Evolutionary conservation across 2,888 invertebrate genomes (phyloP).

Genomic region (Mylabris sibirica): DNA sequence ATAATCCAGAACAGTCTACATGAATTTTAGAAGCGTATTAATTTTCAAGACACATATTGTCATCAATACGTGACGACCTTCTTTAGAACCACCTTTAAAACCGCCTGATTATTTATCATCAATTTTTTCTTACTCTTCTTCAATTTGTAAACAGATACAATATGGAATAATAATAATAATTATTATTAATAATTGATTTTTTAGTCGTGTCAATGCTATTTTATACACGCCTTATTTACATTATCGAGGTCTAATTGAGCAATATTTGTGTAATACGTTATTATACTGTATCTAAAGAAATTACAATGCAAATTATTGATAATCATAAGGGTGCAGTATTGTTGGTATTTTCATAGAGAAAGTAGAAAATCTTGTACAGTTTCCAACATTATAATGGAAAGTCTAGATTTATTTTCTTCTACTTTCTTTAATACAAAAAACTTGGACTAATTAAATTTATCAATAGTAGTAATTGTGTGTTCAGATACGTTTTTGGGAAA

Average conservation of each 20-base stretch:
- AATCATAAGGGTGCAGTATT: neutral
- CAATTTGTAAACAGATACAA: neutral
- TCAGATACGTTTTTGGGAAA: neutral
- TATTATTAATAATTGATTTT: neutral
- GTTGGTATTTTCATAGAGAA: neutral
- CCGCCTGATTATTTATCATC: too few species aligned
- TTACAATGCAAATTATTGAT: too few species aligned
- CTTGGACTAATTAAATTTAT: neutral
- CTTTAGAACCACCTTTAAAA: neutral
- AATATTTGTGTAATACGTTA: conserved; percentile 1
- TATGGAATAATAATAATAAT: neutral
- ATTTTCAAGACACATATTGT: neutral
- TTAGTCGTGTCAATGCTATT: neutral
- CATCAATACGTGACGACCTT: neutral
- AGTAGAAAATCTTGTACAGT: neutral
- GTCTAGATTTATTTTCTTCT: conserved; percentile 3
- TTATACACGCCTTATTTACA: neutral
- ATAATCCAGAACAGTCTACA: neutral
- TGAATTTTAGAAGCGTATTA: neutral
- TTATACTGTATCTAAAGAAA: too few species aligned
- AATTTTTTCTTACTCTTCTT: neutral
- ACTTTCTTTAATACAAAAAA: neutral
- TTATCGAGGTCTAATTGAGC: neutral
- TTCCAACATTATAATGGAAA: conserved; percentile 1
- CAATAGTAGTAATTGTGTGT: neutral